Evolutionary conservation across 2,888 invertebrate genomes (phyloP), one percentile per base, ranked within the genome.

Genomic region (Zeuzera pyrina): DNA sequence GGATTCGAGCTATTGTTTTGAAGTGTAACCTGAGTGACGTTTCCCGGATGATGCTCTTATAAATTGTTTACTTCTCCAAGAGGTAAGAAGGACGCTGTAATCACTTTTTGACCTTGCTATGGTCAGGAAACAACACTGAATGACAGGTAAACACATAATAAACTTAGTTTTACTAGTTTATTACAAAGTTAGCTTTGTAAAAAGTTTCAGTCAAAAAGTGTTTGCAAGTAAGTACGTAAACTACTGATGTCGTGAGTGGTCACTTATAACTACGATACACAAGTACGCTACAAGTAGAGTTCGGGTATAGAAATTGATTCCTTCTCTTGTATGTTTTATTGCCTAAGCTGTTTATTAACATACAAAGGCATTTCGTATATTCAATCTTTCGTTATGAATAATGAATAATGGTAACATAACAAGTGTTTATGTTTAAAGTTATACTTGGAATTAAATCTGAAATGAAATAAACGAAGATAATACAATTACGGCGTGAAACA

Each of bases 41-140:
- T 63, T 63, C 61, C 65, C 51, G 69, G 67, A 72, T 55, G 54
- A 61, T 73, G 70, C 66, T 73, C 62, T 58, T 69, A 61, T 76
- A 69, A 74, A 63, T 68, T 73, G 74, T 83, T 83, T 83, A 79
- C 79, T 73, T 81, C 77, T 67, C 60, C 47, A 60, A 63, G 54
- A 54, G 59, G 49, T 43, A 59, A 57, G 54, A 55, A 7, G 68
- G 69, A 68, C 69, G 72, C 68, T 63, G 36, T 47, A 45, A 57
- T 45, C 50, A 61, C 64, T 67, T 61, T 53, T 42, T 59, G 68
- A 64, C 61, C 59, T 68, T 67, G 63, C 53, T 39, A 62, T 59
- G 61, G 69, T 62, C 52, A 55, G 45, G 54, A 55, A 47, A 39
- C 49, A 47, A 31, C 35, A 41, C 43, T 59, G 61, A 66, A 40